phyloP scores from a whole-genome alignment of 2,797 vertebrate species.

The Pristis pectinata region DNA sequence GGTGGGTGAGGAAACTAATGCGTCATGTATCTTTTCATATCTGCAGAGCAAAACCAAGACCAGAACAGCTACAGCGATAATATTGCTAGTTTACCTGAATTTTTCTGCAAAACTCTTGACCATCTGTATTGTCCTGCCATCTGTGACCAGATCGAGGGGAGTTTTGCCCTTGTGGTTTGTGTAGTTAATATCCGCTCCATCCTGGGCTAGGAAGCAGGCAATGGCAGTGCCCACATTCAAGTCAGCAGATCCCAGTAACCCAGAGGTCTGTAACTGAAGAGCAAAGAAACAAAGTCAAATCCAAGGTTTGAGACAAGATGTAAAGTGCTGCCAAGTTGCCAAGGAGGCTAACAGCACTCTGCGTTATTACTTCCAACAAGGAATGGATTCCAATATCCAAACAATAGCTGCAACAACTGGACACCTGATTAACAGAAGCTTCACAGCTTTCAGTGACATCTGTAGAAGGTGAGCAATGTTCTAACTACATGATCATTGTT shows the following conservation, averaged over 20 bases:
- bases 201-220: constrained; percentile 84
- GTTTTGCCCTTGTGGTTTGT: constrained; percentile 90
- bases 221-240: constrained; percentile 76
- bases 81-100: constrained; percentile 67
- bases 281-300: constrained; percentile 38
- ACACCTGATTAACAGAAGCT: no score
- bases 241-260: constrained; percentile 73
- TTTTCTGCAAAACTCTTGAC: constrained; percentile 87
- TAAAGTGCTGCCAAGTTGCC: background rate
- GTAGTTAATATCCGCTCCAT: constrained; percentile 85
- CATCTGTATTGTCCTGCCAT: constrained; percentile 68
- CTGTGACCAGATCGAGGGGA: constrained; percentile 78
- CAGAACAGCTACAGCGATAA: background rate
- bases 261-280: constrained; percentile 70
- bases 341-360: background rate
- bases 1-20: background rate
- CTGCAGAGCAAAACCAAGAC: background rate
- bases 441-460: no score
- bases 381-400: background rate
- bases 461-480: background rate
- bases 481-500: background rate
- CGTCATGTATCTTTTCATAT: background rate
- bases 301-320: no score
- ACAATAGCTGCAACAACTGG: background rate
- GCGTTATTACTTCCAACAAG: background rate